Base-by-base conservation (phyloP, 2,888 invertebrate species). In the Conistra vaccinii region DNA sequence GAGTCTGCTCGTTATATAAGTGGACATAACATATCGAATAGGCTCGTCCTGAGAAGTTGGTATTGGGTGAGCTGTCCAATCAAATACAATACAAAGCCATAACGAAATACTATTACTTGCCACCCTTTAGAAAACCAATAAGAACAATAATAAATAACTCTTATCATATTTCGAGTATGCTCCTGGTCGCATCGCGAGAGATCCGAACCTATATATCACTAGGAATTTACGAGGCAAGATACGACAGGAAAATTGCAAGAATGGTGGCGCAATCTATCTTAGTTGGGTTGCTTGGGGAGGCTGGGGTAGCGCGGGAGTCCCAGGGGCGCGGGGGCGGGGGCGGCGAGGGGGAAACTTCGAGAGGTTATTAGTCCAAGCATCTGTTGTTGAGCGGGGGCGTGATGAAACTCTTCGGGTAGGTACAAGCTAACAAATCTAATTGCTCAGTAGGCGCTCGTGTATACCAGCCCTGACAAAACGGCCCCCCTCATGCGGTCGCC, bases 241-340 rank as follows among this genome's bases (percentile, higher is more conserved):
- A 98, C 98, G 98, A 98, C 98, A 98, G 98, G 98, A 98, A 98
- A 98, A 98, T 98, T 98, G 98, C 98, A 98, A 98, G 98, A 98
- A 98, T 98, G 98, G 98, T 97, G 98, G 97, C 97, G 98, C 98
- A 98, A 98, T 98, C 98, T 98, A 98, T 98, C 98, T 98, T 97
- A 97, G 97, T 97, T 97, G 97, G 97, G 97, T 97, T 94, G 96
- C 87, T 87, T 93, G 94, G 95, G 94, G 94, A 94, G 95, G 93
- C 92, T 93, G 93, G 93, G 96, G 95, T 92, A 90, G 92, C 90
- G 91, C 88, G 89, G 93, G 95, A 82, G 83, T 80, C 82, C 81
- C 82, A 81, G 82, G 80, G 84, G 81, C 93, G 89, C 91, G 91
- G 89, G 90, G 92, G 92, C 90, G 91, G 94, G 93, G 90, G 90